Conservation (phyloP, 2,113 vertebrate species). For the Chlamydotis undulata region DNA sequence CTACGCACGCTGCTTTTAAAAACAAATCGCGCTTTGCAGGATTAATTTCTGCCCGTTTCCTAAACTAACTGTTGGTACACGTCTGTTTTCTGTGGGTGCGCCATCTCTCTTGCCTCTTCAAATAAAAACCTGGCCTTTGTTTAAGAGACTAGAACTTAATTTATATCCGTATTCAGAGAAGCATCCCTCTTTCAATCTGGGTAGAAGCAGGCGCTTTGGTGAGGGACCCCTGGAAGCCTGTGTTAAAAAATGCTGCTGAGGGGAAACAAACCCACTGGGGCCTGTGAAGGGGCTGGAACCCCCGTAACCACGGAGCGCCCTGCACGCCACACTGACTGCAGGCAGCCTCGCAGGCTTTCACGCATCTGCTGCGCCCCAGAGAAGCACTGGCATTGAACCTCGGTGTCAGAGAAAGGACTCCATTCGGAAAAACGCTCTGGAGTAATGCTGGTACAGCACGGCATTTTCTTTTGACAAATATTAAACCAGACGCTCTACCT, state of each 20-base stretch:
- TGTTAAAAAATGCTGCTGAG: not conserved
- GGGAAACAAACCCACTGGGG: not conserved
- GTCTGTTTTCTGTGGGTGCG: not conserved
- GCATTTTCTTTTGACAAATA: not conserved
- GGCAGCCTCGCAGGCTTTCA: not conserved
- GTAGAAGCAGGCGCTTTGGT: not conserved
- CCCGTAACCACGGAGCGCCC: not conserved
- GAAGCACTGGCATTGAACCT: not conserved
- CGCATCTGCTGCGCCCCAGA: accelerated
- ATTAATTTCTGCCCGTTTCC: not conserved
- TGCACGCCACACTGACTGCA: accelerated
- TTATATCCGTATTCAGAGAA: not conserved
- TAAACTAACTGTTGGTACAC: not conserved
- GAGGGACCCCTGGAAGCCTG: not conserved
- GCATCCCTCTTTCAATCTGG: not conserved
- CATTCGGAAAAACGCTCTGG: not conserved
- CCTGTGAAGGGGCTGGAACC: not conserved
- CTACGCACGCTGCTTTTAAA: not conserved
- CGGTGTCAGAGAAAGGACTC: not conserved
- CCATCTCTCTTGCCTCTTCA: not conserved
- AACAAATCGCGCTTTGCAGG: not conserved
- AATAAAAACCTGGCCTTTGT: not conserved
- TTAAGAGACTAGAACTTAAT: not conserved
- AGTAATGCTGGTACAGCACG: accelerated
- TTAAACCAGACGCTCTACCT: not conserved